Percentiles rank a stretch among this genome's conserved stretches.
phyloP scores from a whole-genome alignment of 2,113 vertebrate genomes.

The Ammodytes dubius region DNA sequence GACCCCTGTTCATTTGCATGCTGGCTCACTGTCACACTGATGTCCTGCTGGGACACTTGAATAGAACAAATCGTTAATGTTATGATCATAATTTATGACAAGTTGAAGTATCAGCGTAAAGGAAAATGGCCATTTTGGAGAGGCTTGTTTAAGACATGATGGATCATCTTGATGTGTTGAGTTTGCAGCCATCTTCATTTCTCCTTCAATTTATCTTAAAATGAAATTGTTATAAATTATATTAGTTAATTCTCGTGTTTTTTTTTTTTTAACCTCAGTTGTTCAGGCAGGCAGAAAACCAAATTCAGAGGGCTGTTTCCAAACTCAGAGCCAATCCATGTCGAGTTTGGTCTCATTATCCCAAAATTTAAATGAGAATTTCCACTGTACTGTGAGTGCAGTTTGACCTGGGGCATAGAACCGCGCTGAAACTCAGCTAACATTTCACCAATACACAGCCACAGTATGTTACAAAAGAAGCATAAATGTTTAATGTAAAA shows the following conservation, averaged over 20 bases:
- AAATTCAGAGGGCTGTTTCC: constrained; percentile 12
- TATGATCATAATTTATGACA: not conserved
- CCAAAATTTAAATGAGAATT: constrained; percentile 19
- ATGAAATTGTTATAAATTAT: no score
- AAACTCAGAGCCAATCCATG: constrained; percentile 20
- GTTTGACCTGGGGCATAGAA: not conserved
- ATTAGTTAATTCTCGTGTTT: no score
- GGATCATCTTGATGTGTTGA: not conserved
- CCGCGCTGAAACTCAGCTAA: not conserved
- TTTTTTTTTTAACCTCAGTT: not conserved
- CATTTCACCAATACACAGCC: constrained; percentile 10
- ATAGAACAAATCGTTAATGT: not conserved
- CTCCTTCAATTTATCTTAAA: no score
- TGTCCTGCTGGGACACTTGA: not conserved
- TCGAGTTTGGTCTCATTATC: constrained; percentile 24
- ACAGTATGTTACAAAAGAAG: not conserved
- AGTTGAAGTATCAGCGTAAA: not conserved
- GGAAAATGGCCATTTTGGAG: no score
- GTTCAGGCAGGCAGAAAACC: constrained; percentile 2
- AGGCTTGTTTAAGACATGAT: not conserved
- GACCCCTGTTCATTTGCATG: not conserved
- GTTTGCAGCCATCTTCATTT: not conserved
- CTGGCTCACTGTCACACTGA: not conserved
- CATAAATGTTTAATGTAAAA: not conserved
- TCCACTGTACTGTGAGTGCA: not conserved